Evolutionary conservation across 2,113 vertebrate genomes (phyloP).

Genomic region (Orcinus orca): DNA sequence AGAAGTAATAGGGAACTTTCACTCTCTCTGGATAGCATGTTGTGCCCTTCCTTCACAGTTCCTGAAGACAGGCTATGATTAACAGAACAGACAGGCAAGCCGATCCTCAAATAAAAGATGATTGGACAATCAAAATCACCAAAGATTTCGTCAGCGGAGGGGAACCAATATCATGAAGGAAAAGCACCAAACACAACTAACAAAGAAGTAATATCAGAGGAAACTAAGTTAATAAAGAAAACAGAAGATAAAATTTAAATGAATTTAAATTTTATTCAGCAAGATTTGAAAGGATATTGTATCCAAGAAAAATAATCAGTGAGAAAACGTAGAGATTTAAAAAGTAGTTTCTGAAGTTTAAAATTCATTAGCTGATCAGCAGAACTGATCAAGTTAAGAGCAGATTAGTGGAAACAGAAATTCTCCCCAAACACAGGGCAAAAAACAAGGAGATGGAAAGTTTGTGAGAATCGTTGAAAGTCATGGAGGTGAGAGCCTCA

Average conservation of each 20-base stretch:
- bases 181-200: not conserved
- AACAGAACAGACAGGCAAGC: not conserved
- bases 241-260: slow-evolving; percentile 7
- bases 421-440: not conserved
- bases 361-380: slow-evolving; percentile 12
- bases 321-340: not conserved
- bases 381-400: not conserved
- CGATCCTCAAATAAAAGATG: not conserved
- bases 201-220: not conserved
- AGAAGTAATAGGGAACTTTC: not conserved
- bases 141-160: not conserved
- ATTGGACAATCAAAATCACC: not conserved
- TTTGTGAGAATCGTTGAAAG: not conserved
- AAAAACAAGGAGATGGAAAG: not conserved
- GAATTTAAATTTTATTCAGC: not conserved
- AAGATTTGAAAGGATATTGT: not conserved
- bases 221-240: slow-evolving; percentile 28
- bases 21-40: not conserved
- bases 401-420: not conserved
- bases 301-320: not conserved
- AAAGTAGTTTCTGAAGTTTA: slow-evolving; percentile 23
- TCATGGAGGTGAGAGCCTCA: not conserved
- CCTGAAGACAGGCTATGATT: not conserved
- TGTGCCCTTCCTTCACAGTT: not conserved
- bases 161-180: not conserved